Base-by-base conservation (phyloP, 2,797 vertebrate species). In the Gallinago nigripennis region DNA sequence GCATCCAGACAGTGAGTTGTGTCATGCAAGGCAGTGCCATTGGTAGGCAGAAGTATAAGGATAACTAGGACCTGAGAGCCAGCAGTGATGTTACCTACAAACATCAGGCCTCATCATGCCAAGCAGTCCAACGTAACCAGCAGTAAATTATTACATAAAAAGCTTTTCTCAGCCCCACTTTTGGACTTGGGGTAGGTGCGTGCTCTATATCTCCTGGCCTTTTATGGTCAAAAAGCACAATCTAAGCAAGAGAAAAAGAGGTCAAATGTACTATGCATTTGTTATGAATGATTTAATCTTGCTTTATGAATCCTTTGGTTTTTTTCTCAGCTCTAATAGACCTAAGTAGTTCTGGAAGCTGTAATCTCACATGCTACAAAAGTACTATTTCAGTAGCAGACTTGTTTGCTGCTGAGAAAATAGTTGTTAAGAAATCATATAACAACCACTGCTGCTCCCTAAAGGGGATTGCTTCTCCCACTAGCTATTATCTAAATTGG, bases 401-500 rank as follows among this genome's bases (percentile, higher is more conserved):
- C 75, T 95, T 94, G 83, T 96, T 84, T 91, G 90, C 91, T 90
- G 88, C 94, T 87, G 96, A 92, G 96, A 97, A 96, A 95, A 95
- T 95, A 95, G 97, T 91, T 89, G 83, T 94, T 95, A 95, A 92
- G 95, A 95, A 97, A 96, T 96, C 94, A 80, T 96, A 64, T 96
- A 97, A 96, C 96, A 96, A 94, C 94, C 93, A 87, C 73, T 79
- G 92, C 92, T 93, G 94, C 96, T 96, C 95, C 96, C 95, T 96
- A 89, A 96, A 97, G 96, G 92, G 96, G 88, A 93, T 95, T 96
- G 94, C 92, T 97, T 96, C 92, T 95, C 96, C 94, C 95, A 96
- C 82, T 94, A 96, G 91, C 94, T 94, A 91, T 96, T 97, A 97
- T 97, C 96, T 97, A 97, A 97, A 97, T 97, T 96, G 97, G 91